Percentiles rank a stretch among this genome's conserved stretches.
phyloP scores from a whole-genome alignment of 1,140 invertebrate genomes.

The Laupala kohalensis region DNA sequence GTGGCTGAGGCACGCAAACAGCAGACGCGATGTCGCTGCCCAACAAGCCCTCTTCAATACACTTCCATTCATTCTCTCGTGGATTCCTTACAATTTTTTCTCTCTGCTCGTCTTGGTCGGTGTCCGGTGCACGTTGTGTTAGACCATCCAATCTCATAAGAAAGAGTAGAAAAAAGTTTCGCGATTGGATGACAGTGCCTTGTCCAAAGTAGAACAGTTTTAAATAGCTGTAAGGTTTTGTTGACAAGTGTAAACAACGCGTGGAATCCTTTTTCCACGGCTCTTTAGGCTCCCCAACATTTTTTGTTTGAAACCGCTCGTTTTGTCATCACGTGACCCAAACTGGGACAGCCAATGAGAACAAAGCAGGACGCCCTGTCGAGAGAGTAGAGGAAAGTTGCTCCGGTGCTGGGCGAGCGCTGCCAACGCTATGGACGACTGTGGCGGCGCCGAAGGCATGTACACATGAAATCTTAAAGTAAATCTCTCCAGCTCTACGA shows the following conservation, averaged over 20 bases:
- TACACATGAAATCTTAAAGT: too few species aligned
- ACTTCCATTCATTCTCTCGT: background rate
- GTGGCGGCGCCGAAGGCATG: too few species aligned
- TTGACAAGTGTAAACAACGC: slow-evolving; percentile 14
- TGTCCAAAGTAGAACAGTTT: slow-evolving; percentile 13
- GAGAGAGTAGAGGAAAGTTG: slow-evolving; percentile 11
- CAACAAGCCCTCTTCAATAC: background rate
- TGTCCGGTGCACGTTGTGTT: too few species aligned
- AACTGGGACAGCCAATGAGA: slow-evolving; percentile 11
- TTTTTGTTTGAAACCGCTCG: slow-evolving; percentile 8
- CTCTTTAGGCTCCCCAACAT: slow-evolving; percentile 5
- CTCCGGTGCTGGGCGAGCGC: slow-evolving; percentile 2
- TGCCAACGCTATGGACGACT: slow-evolving; percentile 3
- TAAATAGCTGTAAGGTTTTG: slow-evolving; percentile 13
- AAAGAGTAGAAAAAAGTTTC: background rate
- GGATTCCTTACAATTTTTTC: background rate
- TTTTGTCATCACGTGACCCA: slow-evolving; percentile 11
- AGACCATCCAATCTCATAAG: background rate
- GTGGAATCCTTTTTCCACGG: slow-evolving; percentile 13
- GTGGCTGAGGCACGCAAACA: background rate
- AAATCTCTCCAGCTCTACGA: too few species aligned
- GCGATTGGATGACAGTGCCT: slow-evolving; percentile 1
- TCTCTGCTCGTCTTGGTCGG: background rate
- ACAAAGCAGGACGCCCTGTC: background rate
- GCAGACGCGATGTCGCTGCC: background rate